These are phyloP conservation scores for Drosophila hydei DNA, from an alignment of 1,140 invertebrate genomes.

Conservation along the genomic window DNA sequence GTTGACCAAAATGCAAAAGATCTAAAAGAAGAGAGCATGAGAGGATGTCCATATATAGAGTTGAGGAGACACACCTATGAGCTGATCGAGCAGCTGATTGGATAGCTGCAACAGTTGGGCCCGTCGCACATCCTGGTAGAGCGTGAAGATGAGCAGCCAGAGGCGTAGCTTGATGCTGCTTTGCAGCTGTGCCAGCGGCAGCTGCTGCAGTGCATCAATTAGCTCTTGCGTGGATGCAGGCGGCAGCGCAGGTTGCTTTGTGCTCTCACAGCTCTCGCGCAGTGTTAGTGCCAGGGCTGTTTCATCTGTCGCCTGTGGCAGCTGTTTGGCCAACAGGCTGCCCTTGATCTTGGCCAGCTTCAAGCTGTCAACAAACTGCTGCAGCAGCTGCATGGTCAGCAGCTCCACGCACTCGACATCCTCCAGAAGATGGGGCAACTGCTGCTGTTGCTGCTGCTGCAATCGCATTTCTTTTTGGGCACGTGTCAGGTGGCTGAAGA, in stretches of 20 bases:
- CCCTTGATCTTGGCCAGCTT: slow-evolving; percentile 41
- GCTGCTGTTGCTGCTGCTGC: slow-evolving; percentile 15
- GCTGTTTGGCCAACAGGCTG: slow-evolving; percentile 42
- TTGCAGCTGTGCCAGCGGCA: slow-evolving; percentile 50
- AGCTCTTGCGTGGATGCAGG: slow-evolving; percentile 8
- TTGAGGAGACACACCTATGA: slow-evolving; percentile 43
- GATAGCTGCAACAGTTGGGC: slow-evolving; percentile 14
- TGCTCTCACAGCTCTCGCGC: slow-evolving; percentile 3
- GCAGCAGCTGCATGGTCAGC: slow-evolving; percentile 32
- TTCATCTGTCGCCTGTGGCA: slow-evolving; percentile 9
- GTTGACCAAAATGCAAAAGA: slow-evolving; percentile 64
- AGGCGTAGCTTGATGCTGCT: slow-evolving; percentile 45
- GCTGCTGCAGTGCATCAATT: slow-evolving; percentile 33
- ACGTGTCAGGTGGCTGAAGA: slow-evolving; percentile 32
- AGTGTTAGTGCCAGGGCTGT: slow-evolving; percentile 5
- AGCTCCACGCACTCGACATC: slow-evolving; percentile 61
- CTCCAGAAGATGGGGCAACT: background rate
- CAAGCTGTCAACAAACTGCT: slow-evolving; percentile 10
- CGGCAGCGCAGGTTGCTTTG: slow-evolving; percentile 34
- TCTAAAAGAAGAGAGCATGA: slow-evolving; percentile 17
- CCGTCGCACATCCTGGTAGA: slow-evolving; percentile 41
- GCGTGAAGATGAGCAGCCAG: slow-evolving; percentile 51
- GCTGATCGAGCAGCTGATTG: slow-evolving; percentile 35
- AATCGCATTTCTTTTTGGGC: slow-evolving; percentile 48
- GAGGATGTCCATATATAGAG: background rate